phyloP scores from a whole-genome alignment of 2,113 vertebrate species.

The Amia ocellicauda region DNA sequence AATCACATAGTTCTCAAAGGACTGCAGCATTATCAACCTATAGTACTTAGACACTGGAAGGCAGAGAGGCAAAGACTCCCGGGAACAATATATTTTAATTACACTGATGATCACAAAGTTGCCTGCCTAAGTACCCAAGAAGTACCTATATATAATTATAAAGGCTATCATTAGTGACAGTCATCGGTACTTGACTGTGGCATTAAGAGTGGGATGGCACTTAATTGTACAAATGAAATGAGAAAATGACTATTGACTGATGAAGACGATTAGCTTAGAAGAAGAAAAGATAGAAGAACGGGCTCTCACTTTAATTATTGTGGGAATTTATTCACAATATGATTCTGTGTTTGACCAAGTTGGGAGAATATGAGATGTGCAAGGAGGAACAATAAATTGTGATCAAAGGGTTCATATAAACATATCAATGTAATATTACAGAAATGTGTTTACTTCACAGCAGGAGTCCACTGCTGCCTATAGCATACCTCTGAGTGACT shows the following conservation, averaged over 20 bases:
- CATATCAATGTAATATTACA: no score
- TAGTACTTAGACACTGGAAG: not conserved
- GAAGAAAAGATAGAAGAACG: no score
- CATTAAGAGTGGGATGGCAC: not conserved
- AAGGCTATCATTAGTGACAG: constrained; percentile 35
- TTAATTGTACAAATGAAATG: not conserved
- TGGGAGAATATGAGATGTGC: not conserved
- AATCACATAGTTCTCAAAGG: no score
- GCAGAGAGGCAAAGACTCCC: not conserved
- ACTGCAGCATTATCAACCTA: no score
- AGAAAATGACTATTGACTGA: not conserved
- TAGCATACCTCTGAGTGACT: no score
- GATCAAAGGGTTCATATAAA: no score
- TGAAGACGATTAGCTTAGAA: not conserved
- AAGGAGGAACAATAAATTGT: no score
- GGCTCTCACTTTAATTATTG: not conserved
- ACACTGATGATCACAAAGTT: not conserved
- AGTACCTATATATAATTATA: constrained; percentile 38
- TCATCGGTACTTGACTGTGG: constrained; percentile 37
- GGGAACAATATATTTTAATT: constrained; percentile 3
- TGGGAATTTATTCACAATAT: no score
- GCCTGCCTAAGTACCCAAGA: constrained; percentile 3
- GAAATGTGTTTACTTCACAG: no score
- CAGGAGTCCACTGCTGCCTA: no score
- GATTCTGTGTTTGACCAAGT: not conserved